Conservation (phyloP, 2,888 invertebrate species). For the Dasysyrphus tricinctus region DNA sequence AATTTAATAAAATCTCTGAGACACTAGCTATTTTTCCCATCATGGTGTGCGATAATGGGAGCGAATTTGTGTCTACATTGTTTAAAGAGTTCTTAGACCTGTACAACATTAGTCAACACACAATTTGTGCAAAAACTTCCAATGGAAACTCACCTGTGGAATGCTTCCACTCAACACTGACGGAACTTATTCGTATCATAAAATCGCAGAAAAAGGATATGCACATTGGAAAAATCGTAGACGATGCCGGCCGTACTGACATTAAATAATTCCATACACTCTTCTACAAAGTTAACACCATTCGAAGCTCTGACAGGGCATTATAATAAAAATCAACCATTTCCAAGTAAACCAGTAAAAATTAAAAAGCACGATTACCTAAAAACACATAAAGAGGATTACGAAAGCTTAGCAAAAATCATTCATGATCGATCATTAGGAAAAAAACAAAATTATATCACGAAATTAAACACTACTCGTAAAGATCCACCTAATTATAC, state of each 20-base stretch:
- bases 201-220: not conserved
- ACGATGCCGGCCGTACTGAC: constrained; percentile 49
- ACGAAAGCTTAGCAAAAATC: constrained; percentile 16
- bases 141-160: constrained; percentile 31
- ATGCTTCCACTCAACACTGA: constrained; percentile 29
- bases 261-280: constrained; percentile 46
- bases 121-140: too few species aligned
- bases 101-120: too few species aligned
- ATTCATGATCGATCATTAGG: constrained; percentile 3
- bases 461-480: constrained; percentile 12
- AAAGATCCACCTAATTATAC: constrained; percentile 20
- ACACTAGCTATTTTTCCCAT: constrained; percentile 36
- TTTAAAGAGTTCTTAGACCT: constrained; percentile 32
- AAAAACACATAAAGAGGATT: constrained; percentile 23
- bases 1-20: constrained; percentile 51
- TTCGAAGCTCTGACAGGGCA: constrained; percentile 71
- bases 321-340: too few species aligned
- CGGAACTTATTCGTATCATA: not conserved
- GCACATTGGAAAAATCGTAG: constrained; percentile 38
- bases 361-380: too few species aligned
- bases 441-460: too few species aligned
- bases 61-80: constrained; percentile 59
- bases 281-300: constrained; percentile 57
- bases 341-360: too few species aligned
- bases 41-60: constrained; percentile 70